A percentile compares a stretch with the other conserved stretches of the same genome.
Conservation (phyloP, 2,888 invertebrate species). For the Papilio gigon region DNA sequence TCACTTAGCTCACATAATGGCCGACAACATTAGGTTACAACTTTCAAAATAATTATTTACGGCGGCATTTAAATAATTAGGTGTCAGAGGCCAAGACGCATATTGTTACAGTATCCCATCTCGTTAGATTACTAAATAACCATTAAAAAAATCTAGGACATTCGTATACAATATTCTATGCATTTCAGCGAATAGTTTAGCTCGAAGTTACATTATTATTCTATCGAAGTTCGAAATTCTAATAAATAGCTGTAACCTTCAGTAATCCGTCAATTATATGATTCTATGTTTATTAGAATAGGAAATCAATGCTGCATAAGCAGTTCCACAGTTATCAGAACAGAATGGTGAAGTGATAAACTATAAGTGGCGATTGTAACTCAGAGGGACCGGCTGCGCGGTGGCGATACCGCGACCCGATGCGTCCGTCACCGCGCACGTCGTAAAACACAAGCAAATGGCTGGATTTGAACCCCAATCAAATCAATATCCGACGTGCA, state of each 20-base stretch:
- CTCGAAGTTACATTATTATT: no score
- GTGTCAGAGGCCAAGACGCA: constrained; percentile 6
- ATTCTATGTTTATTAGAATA: neutral
- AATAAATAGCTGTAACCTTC: neutral
- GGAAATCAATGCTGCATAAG: neutral
- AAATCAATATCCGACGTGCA: constrained; percentile 35
- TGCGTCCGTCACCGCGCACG: constrained; percentile 45
- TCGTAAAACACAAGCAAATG: constrained; percentile 38
- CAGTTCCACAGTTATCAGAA: neutral
- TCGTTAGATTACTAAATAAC: no score
- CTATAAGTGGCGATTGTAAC: constrained; percentile 44
- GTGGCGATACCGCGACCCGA: constrained; percentile 41
- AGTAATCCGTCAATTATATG: neutral
- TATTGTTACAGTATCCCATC: constrained; percentile 2
- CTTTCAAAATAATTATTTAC: constrained; percentile 41
- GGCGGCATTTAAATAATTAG: constrained; percentile 34
- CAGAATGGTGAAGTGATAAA: constrained; percentile 44
- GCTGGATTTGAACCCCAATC: constrained; percentile 39
- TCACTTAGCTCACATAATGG: constrained; percentile 54
- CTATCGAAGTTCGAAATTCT: no score
- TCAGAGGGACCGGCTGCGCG: constrained; percentile 41
- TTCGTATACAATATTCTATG: no score
- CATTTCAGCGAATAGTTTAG: no score
- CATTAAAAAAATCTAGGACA: no score
- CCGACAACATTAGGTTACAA: constrained; percentile 46